phyloP scores from a whole-genome alignment of 2,113 vertebrate genomes.

The Sarotherodon lohbergeri region DNA sequence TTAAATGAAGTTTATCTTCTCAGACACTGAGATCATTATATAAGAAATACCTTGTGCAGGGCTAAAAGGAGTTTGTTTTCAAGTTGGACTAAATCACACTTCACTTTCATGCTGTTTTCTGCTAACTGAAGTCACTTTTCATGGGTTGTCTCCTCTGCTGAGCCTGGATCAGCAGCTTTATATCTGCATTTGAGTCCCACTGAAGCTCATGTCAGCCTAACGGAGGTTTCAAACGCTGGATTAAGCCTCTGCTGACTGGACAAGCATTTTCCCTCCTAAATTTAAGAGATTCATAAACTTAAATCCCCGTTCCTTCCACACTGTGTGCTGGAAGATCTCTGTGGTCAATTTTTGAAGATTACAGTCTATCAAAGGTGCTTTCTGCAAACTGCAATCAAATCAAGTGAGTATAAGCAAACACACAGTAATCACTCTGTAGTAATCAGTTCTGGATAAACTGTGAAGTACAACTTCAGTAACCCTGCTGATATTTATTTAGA shows the following conservation, averaged over 20 bases:
- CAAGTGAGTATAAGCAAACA: neutral
- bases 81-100: neutral
- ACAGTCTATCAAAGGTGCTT: neutral
- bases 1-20: neutral
- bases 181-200: neutral
- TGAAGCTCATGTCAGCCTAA: conserved; percentile 8
- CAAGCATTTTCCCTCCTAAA: neutral
- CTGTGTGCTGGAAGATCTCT: neutral
- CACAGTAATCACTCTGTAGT: neutral
- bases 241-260: conserved; percentile 1
- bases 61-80: neutral
- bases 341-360: neutral
- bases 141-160: neutral
- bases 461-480: neutral
- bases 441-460: neutral
- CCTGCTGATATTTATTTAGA: neutral
- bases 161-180: conserved; percentile 35
- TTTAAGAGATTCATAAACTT: neutral
- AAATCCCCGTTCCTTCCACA: conserved; percentile 1
- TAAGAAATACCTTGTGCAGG: neutral
- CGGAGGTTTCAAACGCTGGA: neutral
- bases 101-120: neutral
- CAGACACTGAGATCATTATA: neutral
- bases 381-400: neutral
- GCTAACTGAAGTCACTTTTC: neutral